Conservation (phyloP, 2,888 invertebrate genomes). For the Monopis laevigella region DNA sequence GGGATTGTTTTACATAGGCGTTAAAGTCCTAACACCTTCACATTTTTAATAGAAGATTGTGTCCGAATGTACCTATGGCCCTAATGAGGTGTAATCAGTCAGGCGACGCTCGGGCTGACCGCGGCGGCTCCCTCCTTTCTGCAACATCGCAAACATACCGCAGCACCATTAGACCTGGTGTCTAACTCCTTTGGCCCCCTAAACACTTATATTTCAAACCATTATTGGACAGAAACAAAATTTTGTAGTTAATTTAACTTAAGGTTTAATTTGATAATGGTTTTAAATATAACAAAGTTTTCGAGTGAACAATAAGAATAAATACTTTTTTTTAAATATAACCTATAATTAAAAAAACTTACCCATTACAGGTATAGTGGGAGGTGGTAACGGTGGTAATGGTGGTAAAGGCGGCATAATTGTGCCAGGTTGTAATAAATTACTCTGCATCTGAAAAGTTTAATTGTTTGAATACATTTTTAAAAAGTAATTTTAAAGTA, state of each 20-base stretch:
- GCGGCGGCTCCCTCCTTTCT: background rate
- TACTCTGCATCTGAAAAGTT: slow-evolving; percentile 9
- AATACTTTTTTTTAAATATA: too few species aligned
- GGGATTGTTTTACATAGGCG: background rate
- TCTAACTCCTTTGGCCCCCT: too few species aligned
- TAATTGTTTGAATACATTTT: too few species aligned
- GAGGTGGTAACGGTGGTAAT: background rate
- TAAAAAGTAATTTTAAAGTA: too few species aligned
- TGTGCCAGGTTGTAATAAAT: background rate
- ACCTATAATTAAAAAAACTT: background rate
- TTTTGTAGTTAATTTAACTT: too few species aligned
- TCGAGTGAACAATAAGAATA: too few species aligned
- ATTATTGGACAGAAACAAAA: too few species aligned
- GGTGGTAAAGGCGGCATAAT: slow-evolving; percentile 3
- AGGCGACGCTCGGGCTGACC: slow-evolving; percentile 1
- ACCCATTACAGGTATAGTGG: background rate
- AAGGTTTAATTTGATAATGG: too few species aligned
- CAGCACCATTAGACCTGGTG: slow-evolving; percentile 9
- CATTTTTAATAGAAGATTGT: background rate
- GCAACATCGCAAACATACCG: slow-evolving; percentile 11
- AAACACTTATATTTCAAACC: background rate
- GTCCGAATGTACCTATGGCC: slow-evolving; percentile 6
- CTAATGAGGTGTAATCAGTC: slow-evolving; percentile 1
- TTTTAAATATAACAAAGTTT: too few species aligned
- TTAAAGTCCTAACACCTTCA: background rate